These are phyloP conservation scores for Scaptomyza hsui DNA, from an alignment of 1,140 invertebrate species.

Conservation along the genomic window DNA sequence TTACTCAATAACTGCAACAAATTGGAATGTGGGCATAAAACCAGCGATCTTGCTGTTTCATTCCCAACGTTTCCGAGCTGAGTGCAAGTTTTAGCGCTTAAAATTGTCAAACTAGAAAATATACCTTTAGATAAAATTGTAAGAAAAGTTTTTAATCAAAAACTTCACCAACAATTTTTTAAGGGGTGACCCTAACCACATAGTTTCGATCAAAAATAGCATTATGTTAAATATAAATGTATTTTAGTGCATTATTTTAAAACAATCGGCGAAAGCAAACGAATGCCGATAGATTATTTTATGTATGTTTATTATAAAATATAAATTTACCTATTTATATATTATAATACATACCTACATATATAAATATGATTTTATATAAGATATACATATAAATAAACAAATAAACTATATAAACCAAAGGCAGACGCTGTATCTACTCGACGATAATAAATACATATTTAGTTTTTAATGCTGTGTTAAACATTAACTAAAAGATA, in stretches of 20 bases:
- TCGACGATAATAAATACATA: conserved; percentile 59
- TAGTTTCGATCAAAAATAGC: conserved; percentile 13
- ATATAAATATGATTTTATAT: conserved; percentile 65
- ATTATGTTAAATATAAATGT: conserved; percentile 29
- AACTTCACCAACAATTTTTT: conserved; percentile 9
- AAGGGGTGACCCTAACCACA: conserved; percentile 1
- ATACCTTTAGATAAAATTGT: conserved; percentile 26
- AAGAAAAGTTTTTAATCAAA: conserved; percentile 38
- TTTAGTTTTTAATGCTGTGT: conserved; percentile 68
- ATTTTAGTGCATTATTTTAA: conserved; percentile 56
- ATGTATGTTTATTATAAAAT: conserved; percentile 54
- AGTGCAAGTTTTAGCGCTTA: conserved; percentile 35
- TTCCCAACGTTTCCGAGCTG: conserved; percentile 14
- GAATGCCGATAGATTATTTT: conserved; percentile 46
- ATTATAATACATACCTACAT: conserved; percentile 42
- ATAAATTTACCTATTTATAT: conserved; percentile 42
- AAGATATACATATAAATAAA: conserved; percentile 59
- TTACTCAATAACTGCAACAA: neutral
- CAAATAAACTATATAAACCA: conserved; percentile 60
- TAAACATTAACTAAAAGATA: conserved; percentile 65
- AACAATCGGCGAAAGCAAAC: conserved; percentile 49
- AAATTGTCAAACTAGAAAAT: conserved; percentile 50
- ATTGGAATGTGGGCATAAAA: conserved; percentile 24
- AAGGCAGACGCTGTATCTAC: conserved; percentile 80
- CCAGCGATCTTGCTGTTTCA: conserved; percentile 39